phyloP scores from a whole-genome alignment of 2,888 invertebrate genomes.

The Argyresthia goedartella region DNA sequence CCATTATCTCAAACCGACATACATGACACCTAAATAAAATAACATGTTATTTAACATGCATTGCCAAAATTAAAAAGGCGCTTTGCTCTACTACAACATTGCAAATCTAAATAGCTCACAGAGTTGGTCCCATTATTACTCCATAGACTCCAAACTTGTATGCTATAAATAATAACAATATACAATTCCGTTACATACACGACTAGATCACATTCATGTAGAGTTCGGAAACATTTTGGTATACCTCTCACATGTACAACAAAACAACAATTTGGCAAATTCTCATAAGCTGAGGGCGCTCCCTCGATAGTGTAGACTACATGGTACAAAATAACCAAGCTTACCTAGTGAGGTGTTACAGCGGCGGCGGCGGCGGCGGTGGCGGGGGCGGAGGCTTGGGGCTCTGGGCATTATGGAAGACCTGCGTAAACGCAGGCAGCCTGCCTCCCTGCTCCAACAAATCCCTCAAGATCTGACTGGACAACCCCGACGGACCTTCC shows the following conservation, averaged over 20 bases:
- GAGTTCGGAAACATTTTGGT: slow-evolving; percentile 70
- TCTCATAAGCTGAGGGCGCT: slow-evolving; percentile 18
- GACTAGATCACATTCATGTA: slow-evolving; percentile 71
- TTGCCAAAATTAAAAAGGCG: no score
- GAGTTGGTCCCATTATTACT: slow-evolving; percentile 66
- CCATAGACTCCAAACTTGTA: slow-evolving; percentile 51
- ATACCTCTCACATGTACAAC: slow-evolving; percentile 57
- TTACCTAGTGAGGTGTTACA: slow-evolving; percentile 65
- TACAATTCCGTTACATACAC: slow-evolving; percentile 69
- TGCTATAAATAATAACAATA: slow-evolving; percentile 55
- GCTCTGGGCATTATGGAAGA: slow-evolving; percentile 53
- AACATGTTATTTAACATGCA: no score
- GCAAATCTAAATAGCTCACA: slow-evolving; percentile 29
- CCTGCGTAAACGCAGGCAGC: slow-evolving; percentile 61
- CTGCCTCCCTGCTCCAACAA: slow-evolving; percentile 37
- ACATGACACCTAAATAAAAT: no score
- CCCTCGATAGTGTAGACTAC: slow-evolving; percentile 27
- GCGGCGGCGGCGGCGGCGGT: slow-evolving; percentile 37
- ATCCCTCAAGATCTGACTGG: slow-evolving; percentile 43
- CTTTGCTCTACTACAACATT: no score
- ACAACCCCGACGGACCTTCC: slow-evolving; percentile 53
- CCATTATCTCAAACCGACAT: no score
- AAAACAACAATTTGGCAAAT: slow-evolving; percentile 60
- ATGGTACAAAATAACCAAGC: slow-evolving; percentile 52
- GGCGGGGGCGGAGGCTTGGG: slow-evolving; percentile 61